Percentiles rank a stretch among this genome's conserved stretches.
Evolutionary conservation across 2,888 invertebrate genomes (phyloP).

Genomic region (Selenia dentaria): DNA sequence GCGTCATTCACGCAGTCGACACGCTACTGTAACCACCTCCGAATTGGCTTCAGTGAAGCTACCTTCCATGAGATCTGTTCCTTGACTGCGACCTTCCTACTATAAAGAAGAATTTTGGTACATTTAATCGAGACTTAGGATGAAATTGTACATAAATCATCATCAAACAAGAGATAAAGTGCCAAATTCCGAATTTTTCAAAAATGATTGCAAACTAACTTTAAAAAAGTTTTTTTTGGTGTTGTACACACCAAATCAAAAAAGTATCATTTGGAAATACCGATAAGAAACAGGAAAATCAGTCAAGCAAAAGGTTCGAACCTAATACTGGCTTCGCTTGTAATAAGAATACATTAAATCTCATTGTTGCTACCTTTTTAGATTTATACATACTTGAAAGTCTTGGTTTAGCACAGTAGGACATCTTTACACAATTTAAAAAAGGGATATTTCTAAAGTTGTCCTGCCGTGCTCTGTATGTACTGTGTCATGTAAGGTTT

Average conservation of each 20-base stretch:
- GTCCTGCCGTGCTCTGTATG: conserved; percentile 25
- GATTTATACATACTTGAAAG: not conserved
- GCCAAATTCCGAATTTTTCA: not conserved
- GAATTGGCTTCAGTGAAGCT: conserved; percentile 72
- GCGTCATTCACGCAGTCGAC: conserved; percentile 94
- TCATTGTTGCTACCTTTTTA: not conserved
- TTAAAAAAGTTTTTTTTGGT: not conserved
- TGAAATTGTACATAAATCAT: not conserved
- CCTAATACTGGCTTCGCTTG: not conserved
- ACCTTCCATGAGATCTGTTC: conserved; percentile 6
- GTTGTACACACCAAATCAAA: not conserved
- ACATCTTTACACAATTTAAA: conserved; percentile 14
- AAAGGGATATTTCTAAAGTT: conserved; percentile 10
- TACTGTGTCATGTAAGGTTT: conserved; percentile 32
- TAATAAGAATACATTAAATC: not conserved
- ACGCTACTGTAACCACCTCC: conserved; percentile 62
- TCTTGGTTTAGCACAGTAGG: conserved; percentile 29
- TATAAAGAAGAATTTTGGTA: not conserved
- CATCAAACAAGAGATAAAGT: not conserved
- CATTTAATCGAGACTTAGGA: not conserved
- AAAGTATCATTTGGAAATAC: too few relatives aligned
- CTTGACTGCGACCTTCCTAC: conserved; percentile 24
- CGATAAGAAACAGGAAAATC: not conserved
- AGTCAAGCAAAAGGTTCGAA: not conserved
- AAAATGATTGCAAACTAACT: not conserved